phyloP scores from a whole-genome alignment of 2,888 invertebrate genomes.

The Tridacna crocea region DNA sequence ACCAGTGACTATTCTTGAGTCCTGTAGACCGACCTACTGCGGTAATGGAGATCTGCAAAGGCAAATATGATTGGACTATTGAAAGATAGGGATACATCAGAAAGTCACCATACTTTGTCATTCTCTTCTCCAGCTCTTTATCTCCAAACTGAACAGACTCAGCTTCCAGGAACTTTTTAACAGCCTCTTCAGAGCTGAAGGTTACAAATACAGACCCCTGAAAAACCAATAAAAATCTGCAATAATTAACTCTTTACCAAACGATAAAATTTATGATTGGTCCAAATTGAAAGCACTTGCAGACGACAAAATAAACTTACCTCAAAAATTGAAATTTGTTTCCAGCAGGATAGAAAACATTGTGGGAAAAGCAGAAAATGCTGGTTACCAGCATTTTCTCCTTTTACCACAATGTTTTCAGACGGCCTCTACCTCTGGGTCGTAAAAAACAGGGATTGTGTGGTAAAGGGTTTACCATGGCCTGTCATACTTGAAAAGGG shows the following conservation, averaged over 20 bases:
- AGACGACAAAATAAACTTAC: background rate
- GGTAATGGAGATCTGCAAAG: no score
- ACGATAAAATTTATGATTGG: background rate
- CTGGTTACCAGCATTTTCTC: background rate
- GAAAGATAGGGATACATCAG: no score
- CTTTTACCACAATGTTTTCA: background rate
- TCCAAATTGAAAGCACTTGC: background rate
- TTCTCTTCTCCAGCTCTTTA: slow-evolving; percentile 71
- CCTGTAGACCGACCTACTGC: no score
- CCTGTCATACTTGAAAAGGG: no score
- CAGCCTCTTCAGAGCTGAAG: slow-evolving; percentile 92
- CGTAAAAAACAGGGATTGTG: no score
- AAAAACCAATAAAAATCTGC: slow-evolving; percentile 54
- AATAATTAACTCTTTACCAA: background rate
- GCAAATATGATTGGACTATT: no score
- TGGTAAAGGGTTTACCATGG: no score
- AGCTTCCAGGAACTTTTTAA: slow-evolving; percentile 90
- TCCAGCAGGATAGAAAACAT: background rate
- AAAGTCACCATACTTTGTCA: slow-evolving; percentile 70
- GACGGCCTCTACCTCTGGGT: no score
- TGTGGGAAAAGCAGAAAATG: background rate
- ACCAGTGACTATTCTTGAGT: no score
- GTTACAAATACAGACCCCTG: slow-evolving; percentile 96
- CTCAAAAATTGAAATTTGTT: no score
- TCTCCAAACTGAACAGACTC: slow-evolving; percentile 88